Conservation (phyloP, 2,888 invertebrate species). For the Drosophila longiperda region DNA sequence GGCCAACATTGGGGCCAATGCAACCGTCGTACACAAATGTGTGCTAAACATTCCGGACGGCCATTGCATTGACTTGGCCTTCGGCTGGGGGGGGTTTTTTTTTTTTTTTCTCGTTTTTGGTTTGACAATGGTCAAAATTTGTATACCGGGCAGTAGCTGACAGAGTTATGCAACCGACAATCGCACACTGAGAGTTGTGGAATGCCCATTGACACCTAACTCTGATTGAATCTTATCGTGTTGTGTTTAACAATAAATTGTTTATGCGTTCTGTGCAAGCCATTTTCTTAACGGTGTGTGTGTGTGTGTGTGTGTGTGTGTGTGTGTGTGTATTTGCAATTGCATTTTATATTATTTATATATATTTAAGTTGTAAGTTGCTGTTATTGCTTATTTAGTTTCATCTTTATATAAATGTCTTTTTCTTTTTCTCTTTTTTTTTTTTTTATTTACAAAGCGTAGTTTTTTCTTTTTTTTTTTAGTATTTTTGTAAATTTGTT, state of each 20-base stretch:
- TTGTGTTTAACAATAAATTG: slow-evolving; percentile 36
- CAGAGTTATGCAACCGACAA: slow-evolving; percentile 84
- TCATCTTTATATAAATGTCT: slow-evolving; percentile 36
- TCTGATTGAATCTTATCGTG: slow-evolving; percentile 81
- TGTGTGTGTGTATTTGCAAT: slow-evolving; percentile 42
- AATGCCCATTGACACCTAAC: slow-evolving; percentile 82
- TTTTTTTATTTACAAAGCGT: slow-evolving; percentile 74
- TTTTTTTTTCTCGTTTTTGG: neutral
- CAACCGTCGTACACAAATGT: slow-evolving; percentile 79
- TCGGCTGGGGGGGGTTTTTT: slow-evolving; percentile 7
- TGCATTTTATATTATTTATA: slow-evolving; percentile 62
- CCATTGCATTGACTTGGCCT: slow-evolving; percentile 72
- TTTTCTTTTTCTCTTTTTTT: slow-evolving; percentile 41
- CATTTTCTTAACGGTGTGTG: slow-evolving; percentile 51
- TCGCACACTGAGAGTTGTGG: slow-evolving; percentile 72
- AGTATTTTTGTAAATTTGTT: slow-evolving; percentile 25
- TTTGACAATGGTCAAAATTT: slow-evolving; percentile 53
- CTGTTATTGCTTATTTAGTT: slow-evolving; percentile 40
- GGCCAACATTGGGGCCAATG: slow-evolving; percentile 55
- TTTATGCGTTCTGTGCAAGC: slow-evolving; percentile 60
- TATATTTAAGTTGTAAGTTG: slow-evolving; percentile 34
- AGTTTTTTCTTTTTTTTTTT: slow-evolving; percentile 41
- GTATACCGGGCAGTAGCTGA: slow-evolving; percentile 82
- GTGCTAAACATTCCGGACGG: slow-evolving; percentile 77
- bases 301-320: slow-evolving; percentile 41